Conservation (phyloP, 1,140 invertebrate genomes). For the Sminthurinus signatus region DNA sequence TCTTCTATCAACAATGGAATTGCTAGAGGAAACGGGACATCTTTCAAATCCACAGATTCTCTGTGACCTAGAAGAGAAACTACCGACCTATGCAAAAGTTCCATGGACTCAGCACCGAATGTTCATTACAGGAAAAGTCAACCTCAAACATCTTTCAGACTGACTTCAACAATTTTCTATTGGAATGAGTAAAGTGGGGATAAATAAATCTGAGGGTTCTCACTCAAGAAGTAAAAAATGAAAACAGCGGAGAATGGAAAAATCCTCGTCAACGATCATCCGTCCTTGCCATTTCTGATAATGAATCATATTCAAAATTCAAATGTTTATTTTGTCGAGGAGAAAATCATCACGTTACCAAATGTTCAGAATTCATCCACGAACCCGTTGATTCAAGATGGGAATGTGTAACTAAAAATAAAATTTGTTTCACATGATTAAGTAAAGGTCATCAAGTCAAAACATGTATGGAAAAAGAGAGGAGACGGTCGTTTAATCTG, state of each 20-base stretch:
- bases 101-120: neutral
- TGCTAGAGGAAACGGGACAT: neutral
- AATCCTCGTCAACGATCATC: neutral
- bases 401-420: conserved; percentile 8
- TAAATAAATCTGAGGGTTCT: no score
- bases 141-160: no score
- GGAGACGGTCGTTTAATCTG: no score
- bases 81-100: neutral
- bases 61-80: neutral
- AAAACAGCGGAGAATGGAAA: no score
- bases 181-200: neutral
- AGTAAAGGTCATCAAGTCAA: neutral
- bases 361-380: neutral
- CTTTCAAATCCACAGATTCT: neutral
- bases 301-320: neutral
- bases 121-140: no score
- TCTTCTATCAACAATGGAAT: neutral
- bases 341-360: neutral
- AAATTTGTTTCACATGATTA: conserved; percentile 16
- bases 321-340: conserved; percentile 5
- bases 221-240: no score
- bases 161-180: neutral
- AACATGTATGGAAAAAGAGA: neutral
- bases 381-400: neutral
- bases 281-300: neutral